Evolutionary conservation across 2,797 vertebrate genomes (phyloP), one percentile per base, ranked within the genome.

Genomic region (Alexandromys oeconomus): DNA sequence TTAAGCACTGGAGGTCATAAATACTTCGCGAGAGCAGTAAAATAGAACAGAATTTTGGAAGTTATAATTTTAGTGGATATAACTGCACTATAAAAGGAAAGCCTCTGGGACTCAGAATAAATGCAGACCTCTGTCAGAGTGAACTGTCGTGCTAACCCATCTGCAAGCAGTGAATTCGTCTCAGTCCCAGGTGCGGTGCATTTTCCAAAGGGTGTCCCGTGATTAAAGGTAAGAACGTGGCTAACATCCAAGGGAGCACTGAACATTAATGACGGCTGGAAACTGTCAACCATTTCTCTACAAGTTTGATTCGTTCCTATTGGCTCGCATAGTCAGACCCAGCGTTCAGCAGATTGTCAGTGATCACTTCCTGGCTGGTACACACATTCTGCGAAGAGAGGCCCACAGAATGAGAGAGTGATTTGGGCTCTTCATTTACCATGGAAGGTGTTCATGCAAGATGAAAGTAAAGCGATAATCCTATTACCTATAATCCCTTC

Each of bases 31-130:
- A 96, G 98, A 98, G 98, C 97, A 96, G 97, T 99, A 98, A 98
- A 98, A 98, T 94, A 98, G 97, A 98, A 97, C 98, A 98, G 98
- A 98, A 98, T 98, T 98, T 98, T 98, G 98, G 98, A 99, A 98
- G 98, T 98, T 98, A 98, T 98, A 98, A 98, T 98, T 98, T 98
- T 98, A 98, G 98, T 98, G 98, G 98, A 98, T 98, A 98, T 98
- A 98, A 98, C 98, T 98, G 93, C 82, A 93, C 98, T 98, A 97
- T 98, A 98, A 98, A 98, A 98, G 97, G 96, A 98, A 97, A 97
- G n/a, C 98, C 98, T 95, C 81, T 98, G 98, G 98, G 98, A 98
- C 95, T 0, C 2, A 97, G 97, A 98, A 97, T 98, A 98, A 98
- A 97, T 95, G 98, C 95, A 97, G 97, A 98, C 98, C 98, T 98